Conservation (phyloP, 2,113 vertebrate species). For the Eonycteris spelaea region DNA sequence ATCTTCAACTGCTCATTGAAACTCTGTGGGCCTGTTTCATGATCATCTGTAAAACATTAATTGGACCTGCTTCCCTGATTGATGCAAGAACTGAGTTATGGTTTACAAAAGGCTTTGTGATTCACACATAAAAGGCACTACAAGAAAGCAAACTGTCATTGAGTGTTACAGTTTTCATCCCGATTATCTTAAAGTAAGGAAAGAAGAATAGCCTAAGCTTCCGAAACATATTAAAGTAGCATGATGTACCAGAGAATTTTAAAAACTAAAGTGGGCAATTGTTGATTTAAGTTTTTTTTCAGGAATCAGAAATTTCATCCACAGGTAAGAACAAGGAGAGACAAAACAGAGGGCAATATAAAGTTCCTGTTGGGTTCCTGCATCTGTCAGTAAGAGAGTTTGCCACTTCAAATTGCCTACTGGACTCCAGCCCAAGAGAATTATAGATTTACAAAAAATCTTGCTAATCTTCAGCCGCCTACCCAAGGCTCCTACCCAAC, state of each 20-base stretch:
- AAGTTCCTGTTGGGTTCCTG: background rate
- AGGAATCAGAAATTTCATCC: background rate
- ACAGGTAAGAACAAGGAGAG: background rate
- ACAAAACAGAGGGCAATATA: background rate
- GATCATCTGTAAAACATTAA: slow-evolving; percentile 50
- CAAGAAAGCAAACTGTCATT: slow-evolving; percentile 18
- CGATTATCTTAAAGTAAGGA: slow-evolving; percentile 41
- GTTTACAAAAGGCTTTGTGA: slow-evolving; percentile 58
- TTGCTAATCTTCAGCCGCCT: background rate
- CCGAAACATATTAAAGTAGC: background rate
- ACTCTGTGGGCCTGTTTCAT: slow-evolving; percentile 23
- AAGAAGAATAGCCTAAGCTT: background rate
- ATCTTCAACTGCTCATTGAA: background rate
- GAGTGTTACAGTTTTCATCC: background rate
- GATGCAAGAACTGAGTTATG: slow-evolving; percentile 7
- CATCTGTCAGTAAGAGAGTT: background rate
- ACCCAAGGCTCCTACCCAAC: background rate
- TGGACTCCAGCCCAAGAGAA: background rate
- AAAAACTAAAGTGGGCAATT: background rate
- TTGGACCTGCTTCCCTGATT: background rate
- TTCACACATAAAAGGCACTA: slow-evolving; percentile 64
- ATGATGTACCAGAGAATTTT: background rate
- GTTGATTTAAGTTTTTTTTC: background rate
- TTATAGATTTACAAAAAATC: background rate
- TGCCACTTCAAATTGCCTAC: background rate